Evolutionary conservation across 2,797 vertebrate species (phyloP).

Genomic region (Malurus leucopterus): DNA sequence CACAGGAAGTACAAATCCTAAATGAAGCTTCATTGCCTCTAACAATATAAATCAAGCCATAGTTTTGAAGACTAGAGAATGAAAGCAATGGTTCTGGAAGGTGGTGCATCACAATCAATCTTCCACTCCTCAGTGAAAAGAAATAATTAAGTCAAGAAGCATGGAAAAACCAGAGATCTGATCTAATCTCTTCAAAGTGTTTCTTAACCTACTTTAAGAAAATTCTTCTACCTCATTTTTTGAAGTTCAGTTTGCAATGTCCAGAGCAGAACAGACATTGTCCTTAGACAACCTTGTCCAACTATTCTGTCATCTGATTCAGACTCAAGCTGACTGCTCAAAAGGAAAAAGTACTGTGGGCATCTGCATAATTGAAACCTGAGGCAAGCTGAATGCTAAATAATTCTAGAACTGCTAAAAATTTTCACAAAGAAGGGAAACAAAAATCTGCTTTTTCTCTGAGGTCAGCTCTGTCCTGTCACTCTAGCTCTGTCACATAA

Average conservation of each 20-base stretch:
- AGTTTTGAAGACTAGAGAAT: not conserved
- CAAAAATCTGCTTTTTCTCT: not conserved
- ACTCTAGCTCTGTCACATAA: not conserved
- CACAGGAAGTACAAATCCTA: not conserved
- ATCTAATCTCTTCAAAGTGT: not conserved
- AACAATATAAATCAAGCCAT: not conserved
- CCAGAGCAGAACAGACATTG: not conserved
- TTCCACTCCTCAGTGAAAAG: not conserved
- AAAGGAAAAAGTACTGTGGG: not conserved
- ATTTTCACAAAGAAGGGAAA: not conserved
- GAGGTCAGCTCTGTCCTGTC: not conserved
- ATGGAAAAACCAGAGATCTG: not conserved
- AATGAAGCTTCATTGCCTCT: not conserved
- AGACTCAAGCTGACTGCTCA: not conserved
- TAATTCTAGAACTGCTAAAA: not conserved
- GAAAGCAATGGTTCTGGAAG: not conserved
- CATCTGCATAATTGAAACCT: not conserved
- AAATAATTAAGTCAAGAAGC: not conserved
- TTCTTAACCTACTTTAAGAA: not conserved
- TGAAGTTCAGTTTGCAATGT: not conserved
- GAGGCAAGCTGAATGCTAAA: not conserved
- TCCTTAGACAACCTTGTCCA: not conserved
- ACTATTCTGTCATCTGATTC: not conserved
- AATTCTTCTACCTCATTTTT: not conserved
- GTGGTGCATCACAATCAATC: not conserved